Percentiles rank a stretch among this genome's conserved stretches.
Evolutionary conservation across 2,797 vertebrate species (phyloP).

Genomic region (Diplodus puntazzo): DNA sequence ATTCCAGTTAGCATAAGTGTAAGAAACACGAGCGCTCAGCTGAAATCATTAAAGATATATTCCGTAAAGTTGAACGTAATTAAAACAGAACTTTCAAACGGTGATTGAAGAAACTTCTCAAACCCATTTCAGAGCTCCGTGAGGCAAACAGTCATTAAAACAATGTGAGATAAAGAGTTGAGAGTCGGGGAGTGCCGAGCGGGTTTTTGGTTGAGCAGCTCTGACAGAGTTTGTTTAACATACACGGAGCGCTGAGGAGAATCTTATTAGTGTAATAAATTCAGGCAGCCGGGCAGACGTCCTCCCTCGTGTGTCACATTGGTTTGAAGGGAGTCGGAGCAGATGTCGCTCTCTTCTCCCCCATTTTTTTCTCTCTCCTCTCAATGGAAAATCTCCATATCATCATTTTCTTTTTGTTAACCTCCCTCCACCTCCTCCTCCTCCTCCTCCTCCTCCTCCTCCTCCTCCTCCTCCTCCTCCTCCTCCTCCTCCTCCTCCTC

Average conservation of each 20-base stretch:
- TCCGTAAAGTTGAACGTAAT: neutral
- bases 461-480: too few species aligned
- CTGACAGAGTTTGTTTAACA: constrained; percentile 35
- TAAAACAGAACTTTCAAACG: constrained; percentile 11
- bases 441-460: neutral
- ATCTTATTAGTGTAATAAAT: constrained; percentile 65
- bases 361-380: constrained; percentile 2
- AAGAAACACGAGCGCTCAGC: neutral
- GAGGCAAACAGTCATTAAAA: constrained; percentile 9
- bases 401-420: constrained; percentile 33
- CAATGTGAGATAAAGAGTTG: neutral
- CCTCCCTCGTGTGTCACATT: constrained; percentile 57
- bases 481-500: neutral
- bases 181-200: neutral
- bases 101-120: neutral
- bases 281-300: constrained; percentile 45
- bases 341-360: constrained; percentile 54
- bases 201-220: neutral
- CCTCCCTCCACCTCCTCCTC: neutral
- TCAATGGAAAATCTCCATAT: constrained; percentile 34
- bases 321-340: constrained; percentile 58
- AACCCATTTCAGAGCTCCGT: neutral
- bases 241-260: constrained; percentile 24
- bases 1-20: neutral
- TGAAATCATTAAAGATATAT: neutral